Percentiles rank a stretch among this genome's conserved stretches.
Evolutionary conservation across 2,888 invertebrate species (phyloP).

Genomic region (Carabus problematicus): DNA sequence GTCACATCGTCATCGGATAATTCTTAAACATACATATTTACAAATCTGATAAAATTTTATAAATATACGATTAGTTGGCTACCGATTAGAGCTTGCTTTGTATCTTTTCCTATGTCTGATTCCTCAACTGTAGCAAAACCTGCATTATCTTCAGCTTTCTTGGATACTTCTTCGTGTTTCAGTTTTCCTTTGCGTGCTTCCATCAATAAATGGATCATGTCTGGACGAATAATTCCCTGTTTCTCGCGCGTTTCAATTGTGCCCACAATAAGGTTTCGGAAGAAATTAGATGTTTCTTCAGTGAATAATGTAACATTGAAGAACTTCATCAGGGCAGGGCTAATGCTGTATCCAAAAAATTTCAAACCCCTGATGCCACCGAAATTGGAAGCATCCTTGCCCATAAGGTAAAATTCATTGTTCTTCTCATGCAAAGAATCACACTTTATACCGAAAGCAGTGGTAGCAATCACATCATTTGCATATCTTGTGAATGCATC

Average conservation of each 20-base stretch:
- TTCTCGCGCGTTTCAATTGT: slow-evolving; percentile 45
- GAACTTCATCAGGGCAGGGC: slow-evolving; percentile 10
- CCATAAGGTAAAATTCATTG: slow-evolving; percentile 63
- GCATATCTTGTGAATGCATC: slow-evolving; percentile 59
- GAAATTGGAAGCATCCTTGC: slow-evolving; percentile 59
- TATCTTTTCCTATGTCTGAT: slow-evolving; percentile 41
- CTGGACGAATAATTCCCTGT: slow-evolving; percentile 45
- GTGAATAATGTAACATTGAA: slow-evolving; percentile 18
- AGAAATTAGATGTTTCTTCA: slow-evolving; percentile 39
- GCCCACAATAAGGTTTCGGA: slow-evolving; percentile 44
- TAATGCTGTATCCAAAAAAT: slow-evolving; percentile 17
- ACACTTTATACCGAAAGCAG: slow-evolving; percentile 62
- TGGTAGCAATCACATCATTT: slow-evolving; percentile 62
- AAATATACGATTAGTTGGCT: not conserved
- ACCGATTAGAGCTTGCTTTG: slow-evolving; percentile 7
- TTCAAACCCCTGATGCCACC: slow-evolving; percentile 34
- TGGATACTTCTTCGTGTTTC: slow-evolving; percentile 40
- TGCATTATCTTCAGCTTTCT: slow-evolving; percentile 30
- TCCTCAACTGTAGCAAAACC: slow-evolving; percentile 47
- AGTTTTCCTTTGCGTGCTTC: slow-evolving; percentile 59
- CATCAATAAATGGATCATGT: slow-evolving; percentile 63
- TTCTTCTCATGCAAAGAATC: slow-evolving; percentile 61
- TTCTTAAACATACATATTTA: slow-evolving; percentile 52
- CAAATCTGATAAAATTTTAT: not conserved
- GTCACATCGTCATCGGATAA: slow-evolving; percentile 59